phyloP scores from a whole-genome alignment of 2,113 vertebrate species.

The Martes martes region DNA sequence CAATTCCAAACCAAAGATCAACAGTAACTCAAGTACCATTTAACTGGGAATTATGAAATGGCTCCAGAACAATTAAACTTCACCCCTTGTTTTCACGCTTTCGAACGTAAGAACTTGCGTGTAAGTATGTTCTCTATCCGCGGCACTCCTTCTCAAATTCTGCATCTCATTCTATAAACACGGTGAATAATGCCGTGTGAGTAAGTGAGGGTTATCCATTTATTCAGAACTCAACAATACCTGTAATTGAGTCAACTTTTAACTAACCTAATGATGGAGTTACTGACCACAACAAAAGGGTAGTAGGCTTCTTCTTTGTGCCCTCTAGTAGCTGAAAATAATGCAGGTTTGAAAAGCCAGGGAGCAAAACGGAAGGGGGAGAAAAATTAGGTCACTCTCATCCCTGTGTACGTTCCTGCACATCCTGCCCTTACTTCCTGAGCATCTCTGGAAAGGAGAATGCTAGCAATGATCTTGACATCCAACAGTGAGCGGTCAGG shows the following conservation, averaged over 20 bases:
- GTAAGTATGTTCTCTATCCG: background rate
- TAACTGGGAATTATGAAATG: background rate
- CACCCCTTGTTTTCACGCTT: background rate
- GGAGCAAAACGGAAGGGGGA: background rate
- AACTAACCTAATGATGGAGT: background rate
- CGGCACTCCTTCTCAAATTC: background rate
- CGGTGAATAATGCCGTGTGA: fast-evolving
- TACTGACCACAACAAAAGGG: background rate
- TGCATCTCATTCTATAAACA: background rate
- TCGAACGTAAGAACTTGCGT: background rate
- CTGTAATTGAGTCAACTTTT: background rate
- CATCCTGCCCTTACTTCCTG: background rate
- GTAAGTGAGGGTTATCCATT: background rate
- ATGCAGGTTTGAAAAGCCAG: background rate
- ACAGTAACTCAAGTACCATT: background rate
- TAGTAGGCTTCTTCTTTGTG: background rate
- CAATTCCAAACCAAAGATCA: slow-evolving; percentile 2
- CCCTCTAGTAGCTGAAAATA: background rate
- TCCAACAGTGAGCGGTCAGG: background rate
- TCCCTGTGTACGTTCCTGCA: fast-evolving
- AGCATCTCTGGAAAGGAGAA: background rate
- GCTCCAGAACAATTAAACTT: background rate
- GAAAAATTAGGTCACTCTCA: fast-evolving
- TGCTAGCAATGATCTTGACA: background rate
- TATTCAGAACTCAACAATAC: background rate